These are phyloP conservation scores for Mystacides longicornis DNA, from an alignment of 2,888 invertebrate species.

Conservation along the genomic window DNA sequence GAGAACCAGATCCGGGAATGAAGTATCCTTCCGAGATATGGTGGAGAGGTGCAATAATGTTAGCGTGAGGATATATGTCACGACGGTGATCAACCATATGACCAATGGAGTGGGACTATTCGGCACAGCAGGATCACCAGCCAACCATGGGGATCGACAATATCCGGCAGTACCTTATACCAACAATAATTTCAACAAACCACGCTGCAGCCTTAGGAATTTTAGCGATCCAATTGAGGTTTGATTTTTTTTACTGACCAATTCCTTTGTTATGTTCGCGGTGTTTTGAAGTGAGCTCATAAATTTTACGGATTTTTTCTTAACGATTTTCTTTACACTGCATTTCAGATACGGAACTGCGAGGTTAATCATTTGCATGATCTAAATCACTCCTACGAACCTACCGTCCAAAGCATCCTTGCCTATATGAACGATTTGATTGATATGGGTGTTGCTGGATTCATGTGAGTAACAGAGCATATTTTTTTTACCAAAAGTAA, in stretches of 20 bases:
- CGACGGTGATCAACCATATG: conserved; percentile 74
- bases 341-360: conserved; percentile 57
- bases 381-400: conserved; percentile 58
- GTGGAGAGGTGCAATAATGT: conserved; percentile 64
- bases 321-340: neutral
- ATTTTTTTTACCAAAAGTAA: no score
- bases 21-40: conserved; percentile 64
- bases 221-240: conserved; percentile 50
- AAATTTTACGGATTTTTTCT: no score
- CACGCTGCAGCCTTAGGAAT: conserved; percentile 40
- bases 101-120: conserved; percentile 44
- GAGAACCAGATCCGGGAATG: conserved; percentile 64
- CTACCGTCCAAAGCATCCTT: conserved; percentile 57
- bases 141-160: conserved; percentile 38
- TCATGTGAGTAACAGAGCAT: conserved; percentile 54
- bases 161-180: conserved; percentile 53
- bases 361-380: conserved; percentile 66
- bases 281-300: no score
- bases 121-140: conserved; percentile 54
- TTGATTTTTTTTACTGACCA: neutral
- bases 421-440: conserved; percentile 57
- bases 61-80: conserved; percentile 70
- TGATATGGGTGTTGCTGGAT: conserved; percentile 65
- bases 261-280: no score
- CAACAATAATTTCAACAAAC: conserved; percentile 48